A percentile compares a stretch with the other conserved stretches of the same genome.
Conservation (phyloP, 2,113 vertebrate species). For the Myxocyprinus asiaticus region DNA sequence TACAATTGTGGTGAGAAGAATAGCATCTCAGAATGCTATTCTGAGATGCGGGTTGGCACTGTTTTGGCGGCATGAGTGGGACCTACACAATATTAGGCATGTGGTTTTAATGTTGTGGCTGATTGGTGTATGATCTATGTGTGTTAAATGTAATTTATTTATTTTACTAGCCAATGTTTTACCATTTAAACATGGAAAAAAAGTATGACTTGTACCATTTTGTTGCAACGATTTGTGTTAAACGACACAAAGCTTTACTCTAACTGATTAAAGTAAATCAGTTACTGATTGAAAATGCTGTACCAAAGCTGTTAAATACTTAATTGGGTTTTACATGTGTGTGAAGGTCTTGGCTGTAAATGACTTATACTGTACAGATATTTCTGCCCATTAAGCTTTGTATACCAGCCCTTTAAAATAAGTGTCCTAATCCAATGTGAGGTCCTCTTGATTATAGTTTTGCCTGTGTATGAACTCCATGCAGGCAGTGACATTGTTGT, state of each 20-base stretch:
- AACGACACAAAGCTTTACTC: neutral
- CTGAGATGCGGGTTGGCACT: too few relatives aligned
- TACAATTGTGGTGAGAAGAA: too few relatives aligned
- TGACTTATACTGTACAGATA: neutral
- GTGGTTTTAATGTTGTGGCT: too few relatives aligned
- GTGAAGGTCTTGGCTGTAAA: neutral
- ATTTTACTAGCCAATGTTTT: too few relatives aligned
- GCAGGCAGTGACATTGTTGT: slow-evolving; percentile 60
- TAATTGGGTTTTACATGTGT: neutral
- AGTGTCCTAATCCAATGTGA: neutral
- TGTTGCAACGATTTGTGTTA: too few relatives aligned
- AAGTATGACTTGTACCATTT: too few relatives aligned
- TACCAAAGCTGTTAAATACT: neutral
- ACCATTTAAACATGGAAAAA: too few relatives aligned
- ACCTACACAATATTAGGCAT: too few relatives aligned
- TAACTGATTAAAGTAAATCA: neutral
- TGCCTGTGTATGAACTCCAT: slow-evolving; percentile 55
- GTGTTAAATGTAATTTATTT: neutral
- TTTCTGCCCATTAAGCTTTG: neutral
- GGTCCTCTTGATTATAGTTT: slow-evolving; percentile 36
- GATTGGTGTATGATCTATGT: neutral
- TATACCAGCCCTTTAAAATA: slow-evolving; percentile 12
- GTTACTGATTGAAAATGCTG: neutral
- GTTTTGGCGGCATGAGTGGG: too few relatives aligned
- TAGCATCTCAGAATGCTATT: too few relatives aligned